phyloP scores from a whole-genome alignment of 2,113 vertebrate genomes.

The Ceyx melanurus region DNA sequence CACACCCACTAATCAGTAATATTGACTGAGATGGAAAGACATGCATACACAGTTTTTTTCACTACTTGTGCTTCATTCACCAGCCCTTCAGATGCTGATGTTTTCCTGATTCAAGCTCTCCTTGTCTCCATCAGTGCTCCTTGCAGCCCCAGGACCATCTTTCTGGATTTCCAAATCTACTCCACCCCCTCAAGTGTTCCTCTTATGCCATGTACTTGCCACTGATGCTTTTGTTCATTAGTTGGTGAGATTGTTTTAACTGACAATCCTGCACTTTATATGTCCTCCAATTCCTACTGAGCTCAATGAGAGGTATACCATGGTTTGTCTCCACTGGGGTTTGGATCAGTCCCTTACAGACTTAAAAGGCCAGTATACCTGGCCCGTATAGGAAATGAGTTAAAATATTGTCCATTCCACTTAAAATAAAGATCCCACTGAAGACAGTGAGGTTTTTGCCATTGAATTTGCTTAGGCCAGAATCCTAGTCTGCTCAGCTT shows the following conservation, averaged over 20 bases:
- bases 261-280: not conserved
- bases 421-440: not conserved
- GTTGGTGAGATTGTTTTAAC: not conserved
- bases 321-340: not conserved
- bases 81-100: not conserved
- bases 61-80: not conserved
- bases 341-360: not conserved
- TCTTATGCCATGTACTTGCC: not conserved
- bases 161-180: not conserved
- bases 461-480: not conserved
- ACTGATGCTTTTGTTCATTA: not conserved
- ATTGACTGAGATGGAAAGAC: not conserved
- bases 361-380: not conserved
- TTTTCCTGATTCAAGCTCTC: not conserved
- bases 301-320: not conserved
- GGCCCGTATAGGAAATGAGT: not conserved
- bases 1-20: conserved; percentile 12
- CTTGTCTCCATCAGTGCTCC: not conserved
- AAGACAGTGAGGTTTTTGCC: not conserved
- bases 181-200: not conserved
- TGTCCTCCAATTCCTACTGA: not conserved
- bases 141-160: not conserved
- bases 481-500: not conserved
- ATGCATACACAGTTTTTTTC: not conserved
- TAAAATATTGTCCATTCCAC: not conserved